Percentiles rank a stretch among this genome's conserved stretches.
Evolutionary conservation across 2,888 invertebrate species (phyloP).

Genomic region (Latheticus oryzae): DNA sequence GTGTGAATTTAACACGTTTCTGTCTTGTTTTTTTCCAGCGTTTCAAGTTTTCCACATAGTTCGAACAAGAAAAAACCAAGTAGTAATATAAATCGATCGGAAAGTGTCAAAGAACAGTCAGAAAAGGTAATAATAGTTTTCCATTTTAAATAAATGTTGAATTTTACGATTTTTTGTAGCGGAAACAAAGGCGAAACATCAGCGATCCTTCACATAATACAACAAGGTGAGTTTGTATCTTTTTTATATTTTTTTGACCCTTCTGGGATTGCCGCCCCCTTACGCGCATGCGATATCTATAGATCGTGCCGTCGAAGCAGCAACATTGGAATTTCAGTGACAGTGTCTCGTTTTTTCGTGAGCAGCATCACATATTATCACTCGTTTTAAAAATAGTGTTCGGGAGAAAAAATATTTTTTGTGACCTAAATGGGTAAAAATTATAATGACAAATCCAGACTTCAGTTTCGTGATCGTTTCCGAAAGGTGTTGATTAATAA

Average conservation of each 20-base stretch:
- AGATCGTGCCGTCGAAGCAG: conserved; percentile 40
- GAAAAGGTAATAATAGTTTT: conserved; percentile 65
- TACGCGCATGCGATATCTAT: conserved; percentile 40
- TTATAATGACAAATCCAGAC: conserved; percentile 39
- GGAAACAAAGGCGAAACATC: conserved; percentile 79
- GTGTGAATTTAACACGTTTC: no score
- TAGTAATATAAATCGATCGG: conserved; percentile 64
- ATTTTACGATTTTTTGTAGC: no score
- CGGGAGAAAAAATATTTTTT: no score
- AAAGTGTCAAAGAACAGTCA: conserved; percentile 65
- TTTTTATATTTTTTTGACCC: conserved; percentile 10
- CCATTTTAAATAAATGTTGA: no score
- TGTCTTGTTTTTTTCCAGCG: conserved; percentile 57
- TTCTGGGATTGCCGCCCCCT: conserved; percentile 33
- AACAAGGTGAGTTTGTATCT: conserved; percentile 70
- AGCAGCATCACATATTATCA: not conserved
- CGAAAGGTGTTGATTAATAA: conserved; percentile 37
- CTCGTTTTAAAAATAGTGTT: conserved; percentile 2
- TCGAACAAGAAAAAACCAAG: conserved; percentile 59
- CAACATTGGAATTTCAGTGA: conserved; percentile 37
- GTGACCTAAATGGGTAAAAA: conserved; percentile 22
- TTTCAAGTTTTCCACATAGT: conserved; percentile 59
- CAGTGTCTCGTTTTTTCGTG: conserved; percentile 31
- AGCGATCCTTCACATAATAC: conserved; percentile 84
- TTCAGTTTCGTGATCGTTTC: conserved; percentile 40